A percentile compares a stretch with the other conserved stretches of the same genome.
These are phyloP conservation scores for Cabera pusaria DNA, from an alignment of 2,888 invertebrate genomes.

Conservation along the genomic window DNA sequence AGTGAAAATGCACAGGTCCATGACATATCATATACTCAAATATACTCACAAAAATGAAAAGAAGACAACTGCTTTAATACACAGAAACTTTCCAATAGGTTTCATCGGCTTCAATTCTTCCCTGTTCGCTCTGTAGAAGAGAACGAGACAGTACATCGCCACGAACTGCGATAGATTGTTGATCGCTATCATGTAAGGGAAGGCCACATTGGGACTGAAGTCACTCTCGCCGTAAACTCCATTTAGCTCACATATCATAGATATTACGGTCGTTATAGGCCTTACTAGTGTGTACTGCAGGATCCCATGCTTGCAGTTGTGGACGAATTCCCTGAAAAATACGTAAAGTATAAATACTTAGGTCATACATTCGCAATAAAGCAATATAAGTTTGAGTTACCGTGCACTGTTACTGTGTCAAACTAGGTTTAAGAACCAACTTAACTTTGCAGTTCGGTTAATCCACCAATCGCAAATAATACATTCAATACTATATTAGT, in stretches of 20 bases:
- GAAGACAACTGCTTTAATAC: constrained; percentile 98
- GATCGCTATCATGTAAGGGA: constrained; percentile 93
- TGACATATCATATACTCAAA: neutral
- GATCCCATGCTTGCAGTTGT: constrained; percentile 98
- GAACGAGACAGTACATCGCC: constrained; percentile 97
- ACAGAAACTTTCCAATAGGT: constrained; percentile 97
- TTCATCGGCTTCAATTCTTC: constrained; percentile 95
- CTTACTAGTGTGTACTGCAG: constrained; percentile 96
- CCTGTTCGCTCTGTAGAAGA: constrained; percentile 96
- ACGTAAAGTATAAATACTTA: no score
- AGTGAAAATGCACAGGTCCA: no score
- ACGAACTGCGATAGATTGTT: constrained; percentile 97
- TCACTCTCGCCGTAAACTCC: constrained; percentile 96
- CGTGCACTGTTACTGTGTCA: no score
- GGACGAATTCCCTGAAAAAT: constrained; percentile 91
- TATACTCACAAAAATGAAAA: constrained; percentile 97
- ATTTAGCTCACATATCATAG: constrained; percentile 93
- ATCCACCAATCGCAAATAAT: no score
- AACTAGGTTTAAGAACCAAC: no score
- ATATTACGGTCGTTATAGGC: constrained; percentile 94
- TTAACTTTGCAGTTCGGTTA: no score
- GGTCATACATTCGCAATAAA: no score
- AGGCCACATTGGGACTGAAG: constrained; percentile 92
- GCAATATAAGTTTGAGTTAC: no score
- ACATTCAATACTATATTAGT: no score